These are phyloP conservation scores for Taeniopygia guttata DNA, from an alignment of 2,797 vertebrate genomes.

Conservation along the genomic window DNA sequence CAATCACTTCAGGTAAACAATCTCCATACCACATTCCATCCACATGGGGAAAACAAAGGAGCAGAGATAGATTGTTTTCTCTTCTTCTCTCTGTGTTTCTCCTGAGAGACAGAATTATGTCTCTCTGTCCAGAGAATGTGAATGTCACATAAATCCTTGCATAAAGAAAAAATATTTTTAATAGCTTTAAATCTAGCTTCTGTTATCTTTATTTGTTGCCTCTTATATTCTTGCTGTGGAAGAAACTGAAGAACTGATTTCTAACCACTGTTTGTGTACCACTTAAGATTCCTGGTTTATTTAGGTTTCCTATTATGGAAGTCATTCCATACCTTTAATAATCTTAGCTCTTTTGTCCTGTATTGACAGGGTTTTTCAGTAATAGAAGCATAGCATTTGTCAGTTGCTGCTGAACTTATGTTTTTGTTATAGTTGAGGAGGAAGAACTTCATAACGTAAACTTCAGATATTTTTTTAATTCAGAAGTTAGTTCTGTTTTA, in stretches of 20 bases:
- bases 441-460: background rate
- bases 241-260: background rate
- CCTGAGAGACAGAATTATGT: too few relatives aligned
- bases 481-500: background rate
- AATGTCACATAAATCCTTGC: background rate
- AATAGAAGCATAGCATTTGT: background rate
- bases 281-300: background rate
- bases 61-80: too few relatives aligned
- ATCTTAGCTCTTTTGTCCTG: background rate
- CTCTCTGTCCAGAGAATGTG: too few relatives aligned
- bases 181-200: background rate
- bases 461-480: background rate
- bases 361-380: background rate
- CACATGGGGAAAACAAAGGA: too few relatives aligned
- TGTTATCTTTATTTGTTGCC: background rate
- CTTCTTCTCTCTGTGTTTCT: too few relatives aligned
- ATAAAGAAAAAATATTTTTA: background rate
- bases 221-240: background rate
- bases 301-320: slow-evolving; percentile 8
- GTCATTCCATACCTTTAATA: background rate
- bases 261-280: background rate
- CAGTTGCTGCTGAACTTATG: background rate
- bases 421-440: background rate
- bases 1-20: too few relatives aligned
- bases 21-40: too few relatives aligned